Conservation (phyloP, 2,797 vertebrate species). For the Squalus acanthias region DNA sequence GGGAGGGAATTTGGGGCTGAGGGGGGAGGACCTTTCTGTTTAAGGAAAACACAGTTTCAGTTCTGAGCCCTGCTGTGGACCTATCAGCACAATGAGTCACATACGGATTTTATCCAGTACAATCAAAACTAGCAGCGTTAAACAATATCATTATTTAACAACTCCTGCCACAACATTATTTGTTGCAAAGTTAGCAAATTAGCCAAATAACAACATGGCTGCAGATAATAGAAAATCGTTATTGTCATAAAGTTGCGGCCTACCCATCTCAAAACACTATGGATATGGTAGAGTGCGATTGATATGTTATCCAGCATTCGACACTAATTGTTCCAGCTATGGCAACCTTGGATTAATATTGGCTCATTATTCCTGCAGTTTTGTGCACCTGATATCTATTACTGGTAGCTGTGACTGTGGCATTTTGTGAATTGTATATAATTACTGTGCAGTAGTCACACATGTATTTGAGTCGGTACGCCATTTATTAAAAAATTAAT, state of each 20-base stretch:
- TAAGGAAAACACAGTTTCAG: not conserved
- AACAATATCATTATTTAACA: not conserved
- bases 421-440: not conserved
- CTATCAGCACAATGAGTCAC: not conserved
- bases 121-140: not conserved
- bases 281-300: not conserved
- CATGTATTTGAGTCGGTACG: not conserved
- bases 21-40: not conserved
- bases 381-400: not conserved
- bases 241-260: constrained; percentile 13
- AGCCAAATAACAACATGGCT: not conserved
- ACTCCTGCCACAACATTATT: not conserved
- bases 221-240: constrained; percentile 8
- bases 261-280: not conserved
- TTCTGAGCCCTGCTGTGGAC: not conserved
- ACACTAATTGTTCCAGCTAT: not conserved
- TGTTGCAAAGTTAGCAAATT: not conserved
- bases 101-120: not conserved
- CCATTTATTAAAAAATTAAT: constrained; percentile 24
- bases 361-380: not conserved
- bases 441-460: constrained; percentile 10
- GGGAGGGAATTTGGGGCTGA: not conserved
- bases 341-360: not conserved
- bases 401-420: not conserved
- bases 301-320: not conserved